Conservation (phyloP, 37 sponge, comb jelly and placozoan species). For the Halisarca cf. caerulea region DNA sequence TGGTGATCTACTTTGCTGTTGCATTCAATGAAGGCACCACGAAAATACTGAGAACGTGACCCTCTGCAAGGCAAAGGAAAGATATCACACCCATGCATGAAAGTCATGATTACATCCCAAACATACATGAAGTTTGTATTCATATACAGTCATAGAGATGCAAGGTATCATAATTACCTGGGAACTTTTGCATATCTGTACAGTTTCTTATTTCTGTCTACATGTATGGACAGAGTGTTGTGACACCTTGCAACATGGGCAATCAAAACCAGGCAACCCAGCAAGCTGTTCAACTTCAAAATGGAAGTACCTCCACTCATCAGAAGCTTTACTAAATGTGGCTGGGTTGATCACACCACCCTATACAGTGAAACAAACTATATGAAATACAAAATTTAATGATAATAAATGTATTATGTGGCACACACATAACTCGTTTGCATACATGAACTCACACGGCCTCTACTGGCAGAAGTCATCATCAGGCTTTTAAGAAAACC, state of each 20-base stretch:
- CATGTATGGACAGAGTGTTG: slow-evolving; percentile 14
- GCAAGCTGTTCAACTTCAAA: background rate
- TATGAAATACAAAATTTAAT: background rate
- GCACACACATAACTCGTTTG: background rate
- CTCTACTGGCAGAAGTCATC: slow-evolving; percentile 9
- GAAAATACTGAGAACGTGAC: background rate
- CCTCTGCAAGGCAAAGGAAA: background rate
- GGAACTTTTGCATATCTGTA: slow-evolving; percentile 12
- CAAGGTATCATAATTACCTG: background rate
- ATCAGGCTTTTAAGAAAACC: slow-evolving; percentile 11
- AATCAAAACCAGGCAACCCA: background rate
- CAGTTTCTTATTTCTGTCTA: slow-evolving; percentile 2
- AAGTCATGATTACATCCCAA: background rate
- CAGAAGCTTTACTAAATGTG: background rate
- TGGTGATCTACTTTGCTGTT: background rate
- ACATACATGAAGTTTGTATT: background rate
- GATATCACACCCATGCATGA: no score
- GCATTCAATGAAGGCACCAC: background rate
- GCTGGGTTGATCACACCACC: slow-evolving; percentile 7
- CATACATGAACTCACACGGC: background rate
- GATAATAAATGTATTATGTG: no score
- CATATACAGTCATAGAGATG: background rate
- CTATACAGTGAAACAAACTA: background rate
- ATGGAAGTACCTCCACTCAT: slow-evolving; percentile 9
- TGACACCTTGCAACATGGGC: background rate